phyloP scores from a whole-genome alignment of 2,797 vertebrate species.

The Phataginus tetradactyla region DNA sequence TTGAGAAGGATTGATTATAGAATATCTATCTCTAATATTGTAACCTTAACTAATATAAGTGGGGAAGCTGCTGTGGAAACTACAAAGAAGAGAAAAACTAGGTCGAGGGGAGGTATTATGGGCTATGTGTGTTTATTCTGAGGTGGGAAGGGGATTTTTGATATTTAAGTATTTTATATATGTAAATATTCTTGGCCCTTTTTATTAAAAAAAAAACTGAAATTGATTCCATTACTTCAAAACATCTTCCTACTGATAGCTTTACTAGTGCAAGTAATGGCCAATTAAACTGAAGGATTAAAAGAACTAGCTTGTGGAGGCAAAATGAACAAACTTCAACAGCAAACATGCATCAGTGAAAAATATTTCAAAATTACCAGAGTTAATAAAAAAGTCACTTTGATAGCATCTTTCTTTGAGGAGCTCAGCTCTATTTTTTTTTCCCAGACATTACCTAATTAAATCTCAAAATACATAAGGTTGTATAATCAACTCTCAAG shows the following conservation, averaged over 20 bases:
- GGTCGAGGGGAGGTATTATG: neutral
- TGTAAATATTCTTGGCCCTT: neutral
- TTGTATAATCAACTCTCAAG: conserved; percentile 55
- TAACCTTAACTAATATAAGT: neutral
- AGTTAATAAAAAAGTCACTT: conserved; percentile 75
- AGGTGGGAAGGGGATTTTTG: neutral
- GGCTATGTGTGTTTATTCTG: neutral
- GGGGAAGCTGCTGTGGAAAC: neutral
- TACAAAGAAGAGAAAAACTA: neutral
- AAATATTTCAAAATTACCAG: conserved; percentile 55
- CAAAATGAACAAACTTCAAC: conserved; percentile 66
- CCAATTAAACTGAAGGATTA: conserved; percentile 72
- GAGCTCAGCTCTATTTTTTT: neutral
- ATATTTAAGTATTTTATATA: neutral
- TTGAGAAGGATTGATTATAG: neutral
- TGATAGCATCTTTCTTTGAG: conserved; percentile 57
- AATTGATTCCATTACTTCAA: conserved; percentile 61
- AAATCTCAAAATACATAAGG: conserved; percentile 58
- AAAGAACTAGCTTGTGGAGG: conserved; percentile 61
- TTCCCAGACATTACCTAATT: conserved; percentile 50
- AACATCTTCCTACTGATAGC: conserved; percentile 64
- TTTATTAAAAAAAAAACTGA: conserved; percentile 56
- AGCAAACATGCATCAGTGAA: conserved; percentile 53
- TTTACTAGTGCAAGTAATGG: conserved; percentile 61
- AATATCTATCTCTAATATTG: neutral